Percentiles rank a stretch among this genome's conserved stretches.
These are phyloP conservation scores for Cryptus viduatorius DNA, from an alignment of 2,888 invertebrate species.

Conservation along the genomic window DNA sequence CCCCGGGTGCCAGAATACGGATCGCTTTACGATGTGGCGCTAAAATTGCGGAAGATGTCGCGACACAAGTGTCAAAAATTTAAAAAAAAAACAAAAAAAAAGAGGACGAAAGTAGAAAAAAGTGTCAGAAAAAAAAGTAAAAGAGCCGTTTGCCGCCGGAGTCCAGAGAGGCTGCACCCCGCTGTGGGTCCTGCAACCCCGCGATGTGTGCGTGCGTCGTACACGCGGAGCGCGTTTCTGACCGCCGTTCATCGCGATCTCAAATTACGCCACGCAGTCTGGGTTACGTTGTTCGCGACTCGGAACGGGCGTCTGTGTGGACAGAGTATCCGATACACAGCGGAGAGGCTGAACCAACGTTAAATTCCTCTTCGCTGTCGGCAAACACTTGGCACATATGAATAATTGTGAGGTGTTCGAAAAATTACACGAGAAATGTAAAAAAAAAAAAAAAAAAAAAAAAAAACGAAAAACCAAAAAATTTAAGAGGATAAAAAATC, in stretches of 20 bases:
- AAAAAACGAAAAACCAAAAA: too few species aligned
- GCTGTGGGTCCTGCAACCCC: constrained; percentile 52
- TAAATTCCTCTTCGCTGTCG: constrained; percentile 40
- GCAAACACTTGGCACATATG: constrained; percentile 35
- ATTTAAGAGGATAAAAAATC: too few species aligned
- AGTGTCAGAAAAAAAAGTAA: neutral
- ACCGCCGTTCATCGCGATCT: constrained; percentile 72
- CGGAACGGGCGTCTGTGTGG: constrained; percentile 67
- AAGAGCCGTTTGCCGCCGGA: constrained; percentile 49
- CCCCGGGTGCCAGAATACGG: neutral
- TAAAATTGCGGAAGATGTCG: constrained; percentile 64
- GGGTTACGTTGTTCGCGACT: constrained; percentile 78
- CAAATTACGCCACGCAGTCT: constrained; percentile 80
- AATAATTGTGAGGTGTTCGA: constrained; percentile 22
- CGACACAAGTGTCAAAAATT: constrained; percentile 36
- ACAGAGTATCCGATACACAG: neutral
- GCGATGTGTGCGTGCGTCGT: neutral
- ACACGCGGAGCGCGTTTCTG: constrained; percentile 47
- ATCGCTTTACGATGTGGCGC: constrained; percentile 69
- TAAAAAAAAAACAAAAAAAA: constrained; percentile 40
- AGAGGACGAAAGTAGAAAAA: neutral
- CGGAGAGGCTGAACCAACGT: constrained; percentile 17
- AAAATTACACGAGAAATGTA: too few species aligned
- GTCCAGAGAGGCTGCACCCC: constrained; percentile 44
- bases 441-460: too few species aligned